These are phyloP conservation scores for Notarius quadriscutis DNA, from an alignment of 2,113 vertebrate genomes.

Conservation along the genomic window DNA sequence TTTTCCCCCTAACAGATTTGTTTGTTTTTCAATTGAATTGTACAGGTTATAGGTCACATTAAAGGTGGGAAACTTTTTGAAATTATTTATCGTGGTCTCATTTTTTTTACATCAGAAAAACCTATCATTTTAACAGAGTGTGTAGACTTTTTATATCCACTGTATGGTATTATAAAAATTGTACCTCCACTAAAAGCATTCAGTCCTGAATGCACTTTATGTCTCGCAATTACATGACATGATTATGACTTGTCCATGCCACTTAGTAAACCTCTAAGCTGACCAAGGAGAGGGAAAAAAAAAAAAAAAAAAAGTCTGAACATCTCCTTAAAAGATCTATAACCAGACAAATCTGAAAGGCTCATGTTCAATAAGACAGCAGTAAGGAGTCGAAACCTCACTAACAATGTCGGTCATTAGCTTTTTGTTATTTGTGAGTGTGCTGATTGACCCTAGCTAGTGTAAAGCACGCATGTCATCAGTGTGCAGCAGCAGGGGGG, in stretches of 20 bases:
- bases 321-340: background rate
- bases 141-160: no score
- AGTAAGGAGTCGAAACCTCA: constrained; percentile 59
- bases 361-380: constrained; percentile 37
- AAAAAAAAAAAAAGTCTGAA: background rate
- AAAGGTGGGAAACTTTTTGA: no score
- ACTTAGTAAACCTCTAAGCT: background rate
- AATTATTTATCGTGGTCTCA: no score
- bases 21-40: no score
- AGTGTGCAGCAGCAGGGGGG: constrained; percentile 66
- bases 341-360: constrained; percentile 43
- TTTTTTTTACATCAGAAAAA: no score
- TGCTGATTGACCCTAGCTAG: constrained; percentile 67
- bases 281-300: background rate
- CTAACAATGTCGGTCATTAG: constrained; percentile 67
- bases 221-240: background rate
- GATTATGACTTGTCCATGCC: background rate
- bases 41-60: no score
- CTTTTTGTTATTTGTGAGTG: constrained; percentile 58
- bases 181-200: background rate
- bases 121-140: no score
- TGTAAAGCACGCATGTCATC: constrained; percentile 62
- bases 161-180: background rate
- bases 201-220: background rate
- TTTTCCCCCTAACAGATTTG: no score